Percentiles rank a stretch among this genome's conserved stretches.
phyloP scores from a whole-genome alignment of 1,140 invertebrate genomes.

The Drosophila obscura region DNA sequence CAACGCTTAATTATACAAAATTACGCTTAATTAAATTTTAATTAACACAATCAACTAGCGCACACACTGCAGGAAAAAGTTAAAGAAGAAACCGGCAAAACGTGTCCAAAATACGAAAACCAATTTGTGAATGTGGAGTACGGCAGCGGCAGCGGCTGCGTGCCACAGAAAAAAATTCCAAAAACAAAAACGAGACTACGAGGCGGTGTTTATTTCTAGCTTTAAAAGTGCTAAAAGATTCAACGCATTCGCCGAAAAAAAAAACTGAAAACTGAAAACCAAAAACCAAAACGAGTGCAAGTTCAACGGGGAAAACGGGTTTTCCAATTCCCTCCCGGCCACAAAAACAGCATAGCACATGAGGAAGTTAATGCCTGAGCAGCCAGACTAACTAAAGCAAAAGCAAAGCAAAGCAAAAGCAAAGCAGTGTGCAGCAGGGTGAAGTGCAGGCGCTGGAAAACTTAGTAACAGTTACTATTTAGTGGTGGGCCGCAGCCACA shows the following conservation, averaged over 20 bases:
- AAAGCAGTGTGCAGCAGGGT: neutral
- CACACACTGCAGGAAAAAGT: constrained; percentile 25
- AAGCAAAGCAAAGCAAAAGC: constrained; percentile 9
- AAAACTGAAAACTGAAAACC: constrained; percentile 36
- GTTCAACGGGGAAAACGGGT: constrained; percentile 75
- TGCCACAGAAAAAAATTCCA: constrained; percentile 52
- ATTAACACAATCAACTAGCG: constrained; percentile 75
- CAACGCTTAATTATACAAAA: constrained; percentile 73
- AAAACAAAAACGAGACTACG: constrained; percentile 31
- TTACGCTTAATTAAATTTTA: constrained; percentile 77
- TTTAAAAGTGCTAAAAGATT: constrained; percentile 62
- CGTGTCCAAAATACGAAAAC: constrained; percentile 56
- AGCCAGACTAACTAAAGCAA: constrained; percentile 28
- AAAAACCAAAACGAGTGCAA: constrained; percentile 73
- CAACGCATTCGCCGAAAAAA: constrained; percentile 43
- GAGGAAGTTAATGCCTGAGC: constrained; percentile 75
- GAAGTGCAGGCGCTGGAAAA: constrained; percentile 48
- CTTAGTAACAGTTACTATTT: constrained; percentile 78
- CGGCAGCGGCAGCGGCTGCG: constrained; percentile 16
- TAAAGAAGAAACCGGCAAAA: constrained; percentile 69
- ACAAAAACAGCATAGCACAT: constrained; percentile 42
- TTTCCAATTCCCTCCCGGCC: constrained; percentile 22
- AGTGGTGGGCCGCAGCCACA: constrained; percentile 43
- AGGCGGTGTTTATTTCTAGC: constrained; percentile 63
- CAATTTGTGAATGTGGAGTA: constrained; percentile 63